Evolutionary conservation across 2,888 invertebrate genomes (phyloP), one percentile per base, ranked within the genome.

Genomic region (Trachelus tabidus): DNA sequence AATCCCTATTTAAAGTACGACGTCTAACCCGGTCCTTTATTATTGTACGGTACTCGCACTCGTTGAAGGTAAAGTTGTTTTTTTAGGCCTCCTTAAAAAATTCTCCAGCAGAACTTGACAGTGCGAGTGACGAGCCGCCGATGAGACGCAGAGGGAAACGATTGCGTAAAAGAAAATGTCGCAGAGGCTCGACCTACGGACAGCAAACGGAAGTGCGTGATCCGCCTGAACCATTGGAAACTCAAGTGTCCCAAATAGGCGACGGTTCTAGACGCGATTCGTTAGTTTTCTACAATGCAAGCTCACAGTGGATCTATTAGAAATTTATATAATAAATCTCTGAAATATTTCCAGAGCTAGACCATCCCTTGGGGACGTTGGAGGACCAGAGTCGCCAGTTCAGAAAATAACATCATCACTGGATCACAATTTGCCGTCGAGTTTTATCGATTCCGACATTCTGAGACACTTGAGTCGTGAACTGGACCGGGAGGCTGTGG

Each of bases 381-480:
- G 69, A 15, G 82, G 83, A 35, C 12, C 76, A 1, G 80, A 77
- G 34, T 75, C 82, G 23, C 79, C 78, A 73, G 30, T 77, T 35
- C 86, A 87, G 40, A 86, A 85, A 77, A 75, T 77, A 12, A 79
- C 69, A 40, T 75, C 76, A 37, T 4, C 77, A 11, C 80, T 76
- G 56, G 79, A 83, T 68, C 80, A 80, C 35, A 56, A 76, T 11
- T 35, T 77, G 11, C 82, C 85, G 71, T 69, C 88, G 82, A 87
- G 92, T 87, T 94, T 92, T 88, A 92, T 96, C 1, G 94, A 94
- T 75, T 92, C 93, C 3, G 94, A 95, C 1, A 94, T 95, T 80
- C 89, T 96, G 68, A 94, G 94, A 87, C 94, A 94, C 82, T 88
- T 96, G 75, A 93, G 95, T 76, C 91, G 95, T 79, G 95, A 95